Conservation (phyloP, 35 echinoderm and acorn worm genomes). For the Stichopus chloronotus region DNA sequence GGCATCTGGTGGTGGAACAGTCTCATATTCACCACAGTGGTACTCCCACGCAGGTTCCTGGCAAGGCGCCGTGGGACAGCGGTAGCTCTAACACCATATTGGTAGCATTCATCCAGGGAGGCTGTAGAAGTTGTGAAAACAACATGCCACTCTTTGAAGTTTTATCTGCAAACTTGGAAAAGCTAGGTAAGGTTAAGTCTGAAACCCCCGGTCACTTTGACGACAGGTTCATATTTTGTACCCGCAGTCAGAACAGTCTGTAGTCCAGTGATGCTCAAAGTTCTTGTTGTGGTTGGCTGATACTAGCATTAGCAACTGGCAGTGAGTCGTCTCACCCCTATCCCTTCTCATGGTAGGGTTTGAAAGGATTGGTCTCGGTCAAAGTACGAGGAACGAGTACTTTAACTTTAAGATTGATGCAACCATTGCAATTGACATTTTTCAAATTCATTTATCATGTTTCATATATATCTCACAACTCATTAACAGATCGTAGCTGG, state of each 20-base stretch:
- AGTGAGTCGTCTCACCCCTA: too few species aligned
- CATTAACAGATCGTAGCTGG: too few species aligned
- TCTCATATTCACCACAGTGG: conserved; percentile 18
- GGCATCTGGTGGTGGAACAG: conserved; percentile 64
- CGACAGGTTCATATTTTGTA: background rate
- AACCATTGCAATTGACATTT: too few species aligned
- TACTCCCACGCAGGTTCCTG: background rate
- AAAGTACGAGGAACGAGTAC: background rate
- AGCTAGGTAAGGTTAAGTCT: conserved; percentile 55
- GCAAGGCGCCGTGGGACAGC: conserved; percentile 18
- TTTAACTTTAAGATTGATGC: too few species aligned
- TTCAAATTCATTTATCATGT: too few species aligned
- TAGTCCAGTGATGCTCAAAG: background rate
- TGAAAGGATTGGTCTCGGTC: background rate
- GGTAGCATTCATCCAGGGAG: conserved; percentile 75
- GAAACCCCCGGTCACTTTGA: background rate
- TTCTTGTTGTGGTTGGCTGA: background rate
- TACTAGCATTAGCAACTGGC: background rate
- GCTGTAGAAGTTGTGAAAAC: conserved; percentile 74
- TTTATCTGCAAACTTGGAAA: conserved; percentile 57
- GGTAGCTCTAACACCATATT: conserved; percentile 52
- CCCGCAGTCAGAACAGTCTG: background rate
- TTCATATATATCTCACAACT: too few species aligned
- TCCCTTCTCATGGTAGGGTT: background rate
- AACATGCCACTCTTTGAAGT: conserved; percentile 74